These are phyloP conservation scores for Cephalopholis sonnerati DNA, from an alignment of 2,113 vertebrate species.

Conservation along the genomic window DNA sequence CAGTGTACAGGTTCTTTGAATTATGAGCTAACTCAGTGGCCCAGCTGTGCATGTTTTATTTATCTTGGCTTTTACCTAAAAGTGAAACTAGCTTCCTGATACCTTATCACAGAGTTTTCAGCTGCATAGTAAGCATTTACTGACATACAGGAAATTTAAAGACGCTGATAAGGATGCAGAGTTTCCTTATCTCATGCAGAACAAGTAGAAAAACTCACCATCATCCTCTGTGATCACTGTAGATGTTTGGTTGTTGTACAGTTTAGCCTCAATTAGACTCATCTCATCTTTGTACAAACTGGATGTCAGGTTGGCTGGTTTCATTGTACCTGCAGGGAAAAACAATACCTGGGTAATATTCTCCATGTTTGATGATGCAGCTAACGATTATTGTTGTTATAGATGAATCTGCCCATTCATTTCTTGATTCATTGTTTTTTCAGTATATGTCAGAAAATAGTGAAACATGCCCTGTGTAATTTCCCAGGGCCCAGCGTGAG, in stretches of 20 bases:
- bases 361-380: no score
- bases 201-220: slow-evolving; percentile 51
- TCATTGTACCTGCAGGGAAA: slow-evolving; percentile 34
- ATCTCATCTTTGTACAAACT: not conserved
- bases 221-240: slow-evolving; percentile 46
- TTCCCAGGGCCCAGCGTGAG: no score
- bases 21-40: not conserved
- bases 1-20: not conserved
- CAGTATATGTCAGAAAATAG: no score
- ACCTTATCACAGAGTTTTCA: not conserved
- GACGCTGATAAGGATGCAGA: fast-evolving
- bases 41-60: not conserved
- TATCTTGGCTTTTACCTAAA: not conserved
- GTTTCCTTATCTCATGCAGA: not conserved
- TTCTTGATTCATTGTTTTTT: no score
- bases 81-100: not conserved
- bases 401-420: no score
- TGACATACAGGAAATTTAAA: not conserved
- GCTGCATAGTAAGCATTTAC: not conserved
- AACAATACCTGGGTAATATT: not conserved
- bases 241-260: slow-evolving; percentile 29
- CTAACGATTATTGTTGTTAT: no score
- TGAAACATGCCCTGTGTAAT: no score
- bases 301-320: not conserved
- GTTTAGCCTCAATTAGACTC: not conserved